Evolutionary conservation across 2,113 vertebrate species (phyloP), one percentile per base, ranked within the genome.

Genomic region (Damaliscus lunatus): DNA sequence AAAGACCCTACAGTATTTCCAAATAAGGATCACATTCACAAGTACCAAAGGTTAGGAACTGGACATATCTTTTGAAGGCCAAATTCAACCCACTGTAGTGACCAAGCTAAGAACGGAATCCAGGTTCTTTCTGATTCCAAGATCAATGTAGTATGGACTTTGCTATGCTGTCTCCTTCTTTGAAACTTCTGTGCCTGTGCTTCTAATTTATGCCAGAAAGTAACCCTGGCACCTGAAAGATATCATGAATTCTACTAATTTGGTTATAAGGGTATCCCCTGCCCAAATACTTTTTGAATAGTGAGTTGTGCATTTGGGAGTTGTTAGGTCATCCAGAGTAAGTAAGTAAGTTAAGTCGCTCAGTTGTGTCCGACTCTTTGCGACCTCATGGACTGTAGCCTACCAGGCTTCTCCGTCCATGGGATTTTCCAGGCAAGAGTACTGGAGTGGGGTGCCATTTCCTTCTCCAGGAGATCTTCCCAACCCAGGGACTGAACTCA

Each of bases 221-320:
- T 91, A 52, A 27, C 15, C 33, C 83, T 77, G 59, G 15, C 8
- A 77, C 14, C 64, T 64, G 33, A 40, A 86, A 96, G 27, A 93
- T 60, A 91, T 85, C 43, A 71, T 83, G 50, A 93, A 93, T 90
- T 89, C 77, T 86, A 36, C 50, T 90, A 57, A 81, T 95, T 93
- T 91, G 11, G 6, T 67, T 64, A 55, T 55, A 84, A 88, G 33
- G 43, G 6, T 12, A 86, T 52, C 27, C 5, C 7, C 36, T 43
- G 11, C 80, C 46, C 90, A 81, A 89, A 85, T 88, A 88, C 71
- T 83, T 89, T 96, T 87, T 57, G 4, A 64, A 29, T 64, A 71
- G 3, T 82, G 53, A 48, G 84, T n/a, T 92, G 52, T 84, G 27
- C 9, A 29, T 46, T 36, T 59, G 59, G 21, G 55, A 77, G 64